These are phyloP conservation scores for Rhineura floridana DNA, from an alignment of 2,113 vertebrate species.

Conservation along the genomic window DNA sequence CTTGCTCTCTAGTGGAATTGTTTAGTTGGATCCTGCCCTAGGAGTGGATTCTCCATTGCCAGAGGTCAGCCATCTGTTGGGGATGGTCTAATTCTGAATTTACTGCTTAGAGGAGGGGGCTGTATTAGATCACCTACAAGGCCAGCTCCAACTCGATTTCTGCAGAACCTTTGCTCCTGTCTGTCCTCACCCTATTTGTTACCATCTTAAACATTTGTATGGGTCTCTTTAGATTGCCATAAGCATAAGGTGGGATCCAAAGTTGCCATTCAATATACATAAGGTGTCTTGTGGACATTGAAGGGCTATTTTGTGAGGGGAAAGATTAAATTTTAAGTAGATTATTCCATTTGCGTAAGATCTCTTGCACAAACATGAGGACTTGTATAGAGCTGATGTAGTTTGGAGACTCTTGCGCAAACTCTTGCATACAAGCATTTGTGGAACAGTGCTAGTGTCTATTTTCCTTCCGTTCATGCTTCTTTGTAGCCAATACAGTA, in stretches of 20 bases:
- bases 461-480: neutral
- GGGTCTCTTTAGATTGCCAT: neutral
- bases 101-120: neutral
- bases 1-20: too few relatives aligned
- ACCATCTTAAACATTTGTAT: neutral
- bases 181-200: neutral
- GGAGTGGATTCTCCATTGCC: neutral
- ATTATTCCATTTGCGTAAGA: too few relatives aligned
- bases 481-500: too few relatives aligned
- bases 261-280: neutral
- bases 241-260: too few relatives aligned
- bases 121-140: neutral
- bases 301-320: too few relatives aligned
- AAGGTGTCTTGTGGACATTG: neutral
- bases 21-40: too few relatives aligned
- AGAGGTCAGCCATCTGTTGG: neutral
- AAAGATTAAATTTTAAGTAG: too few relatives aligned
- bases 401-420: too few relatives aligned
- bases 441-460: neutral
- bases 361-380: too few relatives aligned
- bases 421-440: neutral
- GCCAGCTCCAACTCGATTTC: neutral
- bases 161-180: neutral
- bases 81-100: neutral
- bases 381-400: too few relatives aligned